Evolutionary conservation across 2,888 invertebrate species (phyloP), one percentile per base, ranked within the genome.

Genomic region (Chymomyza procnemis): DNA sequence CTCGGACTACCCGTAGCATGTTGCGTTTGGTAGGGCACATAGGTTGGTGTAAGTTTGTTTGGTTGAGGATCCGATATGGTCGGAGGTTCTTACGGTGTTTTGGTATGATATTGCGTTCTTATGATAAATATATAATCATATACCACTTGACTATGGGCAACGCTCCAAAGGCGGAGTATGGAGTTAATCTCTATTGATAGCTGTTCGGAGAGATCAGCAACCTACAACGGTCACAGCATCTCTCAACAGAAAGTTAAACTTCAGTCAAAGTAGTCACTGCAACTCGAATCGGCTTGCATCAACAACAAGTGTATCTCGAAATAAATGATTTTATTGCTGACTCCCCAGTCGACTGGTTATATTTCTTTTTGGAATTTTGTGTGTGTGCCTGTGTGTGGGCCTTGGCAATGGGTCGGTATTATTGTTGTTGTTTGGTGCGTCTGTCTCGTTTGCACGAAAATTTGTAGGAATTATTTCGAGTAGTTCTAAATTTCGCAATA

Each of bases 401-500:
- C 67, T 62, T 69, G 63, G 73, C n/a, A 50, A 61, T 61, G 60
- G 50, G 55, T 54, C 3, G 22, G 48, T 56, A 21, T 30, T 65
- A 9, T 62, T 74, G 66, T 69, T 79, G 69, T 58, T 73, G 70
- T 66, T 57, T n/a, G 67, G 71, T 71, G 64, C 69, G 80, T 82
- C 84, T 80, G 86, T 75, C 76, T 83, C 86, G 87, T 86, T 85
- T 85, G 87, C 76, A 75, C 61, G 75, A 76, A 85, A 86, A 87
- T 84, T 84, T 86, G 80, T 73, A 75, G 82, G 76, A 82, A 85
- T 84, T 84, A 84, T 84, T 84, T 84, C 87, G 85, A 86, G 87
- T 75, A 87, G 84, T 76, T 84, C 84, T 85, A 87, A 84, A 84
- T 87, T 87, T 87, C 71, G 83, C 78, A 78, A 84, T 84, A 87